Evolutionary conservation across 2,888 invertebrate genomes (phyloP).

Genomic region (Stenoptilia bipunctidactyla): DNA sequence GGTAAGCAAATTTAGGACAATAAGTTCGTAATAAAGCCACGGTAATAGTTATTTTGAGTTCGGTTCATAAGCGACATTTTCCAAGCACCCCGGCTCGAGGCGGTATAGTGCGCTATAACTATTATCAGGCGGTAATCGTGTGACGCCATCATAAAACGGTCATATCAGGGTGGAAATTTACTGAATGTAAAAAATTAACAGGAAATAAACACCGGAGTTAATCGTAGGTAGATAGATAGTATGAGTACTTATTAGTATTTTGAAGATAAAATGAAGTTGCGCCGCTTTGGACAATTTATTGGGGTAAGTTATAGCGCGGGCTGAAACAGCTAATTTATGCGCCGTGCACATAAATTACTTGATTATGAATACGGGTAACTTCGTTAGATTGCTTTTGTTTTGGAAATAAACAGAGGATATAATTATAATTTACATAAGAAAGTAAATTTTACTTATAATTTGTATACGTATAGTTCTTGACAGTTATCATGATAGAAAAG

Average conservation of each 20-base stretch:
- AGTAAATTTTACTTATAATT: too few relatives aligned
- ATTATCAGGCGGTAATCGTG: slow-evolving; percentile 48
- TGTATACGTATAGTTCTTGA: too few relatives aligned
- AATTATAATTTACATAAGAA: slow-evolving; percentile 6
- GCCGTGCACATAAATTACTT: slow-evolving; percentile 72
- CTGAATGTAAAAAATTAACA: slow-evolving; percentile 28
- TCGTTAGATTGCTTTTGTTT: slow-evolving; percentile 1
- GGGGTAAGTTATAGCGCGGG: slow-evolving; percentile 70
- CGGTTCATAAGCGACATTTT: slow-evolving; percentile 32
- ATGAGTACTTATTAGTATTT: slow-evolving; percentile 65
- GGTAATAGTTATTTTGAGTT: slow-evolving; percentile 26
- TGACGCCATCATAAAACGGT: slow-evolving; percentile 54
- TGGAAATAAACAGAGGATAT: not conserved
- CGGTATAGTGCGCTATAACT: slow-evolving; percentile 23
- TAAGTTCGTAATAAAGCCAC: slow-evolving; percentile 23
- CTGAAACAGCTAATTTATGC: slow-evolving; percentile 68
- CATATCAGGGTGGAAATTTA: slow-evolving; percentile 46
- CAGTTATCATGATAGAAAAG: too few relatives aligned
- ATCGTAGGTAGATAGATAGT: slow-evolving; percentile 39
- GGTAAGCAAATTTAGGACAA: slow-evolving; percentile 19
- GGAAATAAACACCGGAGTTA: slow-evolving; percentile 25
- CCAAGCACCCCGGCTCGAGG: slow-evolving; percentile 23
- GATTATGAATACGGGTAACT: slow-evolving; percentile 67
- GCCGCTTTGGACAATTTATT: slow-evolving; percentile 70
- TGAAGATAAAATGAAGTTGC: slow-evolving; percentile 70